A percentile compares a stretch with the other conserved stretches of the same genome.
These are phyloP conservation scores for Microctonus hyperodae DNA, from an alignment of 2,888 invertebrate species.

Conservation along the genomic window DNA sequence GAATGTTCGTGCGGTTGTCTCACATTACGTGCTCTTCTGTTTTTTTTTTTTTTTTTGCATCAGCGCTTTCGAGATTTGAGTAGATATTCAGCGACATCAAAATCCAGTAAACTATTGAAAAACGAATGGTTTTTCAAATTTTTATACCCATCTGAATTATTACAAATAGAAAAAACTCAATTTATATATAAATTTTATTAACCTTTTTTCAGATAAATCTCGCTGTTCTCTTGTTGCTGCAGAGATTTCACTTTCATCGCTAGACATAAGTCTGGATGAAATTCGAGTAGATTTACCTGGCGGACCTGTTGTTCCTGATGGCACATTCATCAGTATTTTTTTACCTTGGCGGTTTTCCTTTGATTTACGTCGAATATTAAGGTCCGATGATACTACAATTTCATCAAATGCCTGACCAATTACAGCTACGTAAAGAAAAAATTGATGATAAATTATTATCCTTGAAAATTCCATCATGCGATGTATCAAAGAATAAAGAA, in stretches of 20 bases:
- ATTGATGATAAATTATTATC: no score
- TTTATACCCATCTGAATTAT: neutral
- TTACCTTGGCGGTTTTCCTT: constrained; percentile 61
- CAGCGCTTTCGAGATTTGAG: constrained; percentile 55
- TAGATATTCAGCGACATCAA: constrained; percentile 51
- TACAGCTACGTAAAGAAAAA: constrained; percentile 44
- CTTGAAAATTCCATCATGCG: no score
- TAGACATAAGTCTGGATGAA: constrained; percentile 53
- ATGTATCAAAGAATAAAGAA: constrained; percentile 7
- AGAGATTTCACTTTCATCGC: constrained; percentile 54
- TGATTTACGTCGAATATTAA: constrained; percentile 58
- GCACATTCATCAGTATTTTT: constrained; percentile 57
- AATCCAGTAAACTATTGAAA: constrained; percentile 18
- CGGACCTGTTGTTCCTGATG: constrained; percentile 54
- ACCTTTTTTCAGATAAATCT: constrained; percentile 50
- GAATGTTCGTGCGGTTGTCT: constrained; percentile 62
- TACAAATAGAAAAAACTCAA: neutral
- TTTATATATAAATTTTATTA: constrained; percentile 14
- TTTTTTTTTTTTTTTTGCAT: constrained; percentile 35
- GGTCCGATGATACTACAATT: constrained; percentile 62
- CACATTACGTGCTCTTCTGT: constrained; percentile 40
- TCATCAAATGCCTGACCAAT: constrained; percentile 62
- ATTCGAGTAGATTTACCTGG: constrained; percentile 54
- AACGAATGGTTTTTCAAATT: neutral
- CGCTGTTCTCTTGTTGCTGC: constrained; percentile 54